A percentile compares a stretch with the other conserved stretches of the same genome.
phyloP scores from a whole-genome alignment of 2,888 invertebrate genomes.

The Lamellibrachia columna region DNA sequence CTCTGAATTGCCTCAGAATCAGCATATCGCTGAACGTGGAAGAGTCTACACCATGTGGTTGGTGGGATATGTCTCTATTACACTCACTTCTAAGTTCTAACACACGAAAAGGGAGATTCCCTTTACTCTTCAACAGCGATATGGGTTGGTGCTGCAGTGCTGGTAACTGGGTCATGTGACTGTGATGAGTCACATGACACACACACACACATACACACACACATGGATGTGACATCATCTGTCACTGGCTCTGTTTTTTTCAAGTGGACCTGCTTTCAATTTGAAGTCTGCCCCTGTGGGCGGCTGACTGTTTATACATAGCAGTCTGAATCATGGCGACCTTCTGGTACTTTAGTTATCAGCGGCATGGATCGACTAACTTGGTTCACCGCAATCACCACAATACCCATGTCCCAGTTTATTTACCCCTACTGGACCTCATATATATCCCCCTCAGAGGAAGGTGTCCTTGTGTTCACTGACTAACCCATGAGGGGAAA shows the following conservation, averaged over 20 bases:
- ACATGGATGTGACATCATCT: not conserved
- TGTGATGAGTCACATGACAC: not conserved
- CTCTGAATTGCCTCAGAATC: too few species aligned
- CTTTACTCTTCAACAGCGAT: too few species aligned
- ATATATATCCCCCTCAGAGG: not conserved
- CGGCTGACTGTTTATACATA: not conserved
- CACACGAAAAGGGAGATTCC: too few species aligned
- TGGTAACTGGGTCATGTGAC: not conserved
- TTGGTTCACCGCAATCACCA: not conserved
- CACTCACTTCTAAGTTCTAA: too few species aligned
- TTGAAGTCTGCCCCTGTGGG: not conserved
- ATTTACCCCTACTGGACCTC: not conserved
- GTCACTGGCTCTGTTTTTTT: constrained; percentile 1
- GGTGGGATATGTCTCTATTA: too few species aligned
- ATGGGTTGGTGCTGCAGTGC: not conserved
- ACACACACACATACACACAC: not conserved
- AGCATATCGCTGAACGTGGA: not conserved
- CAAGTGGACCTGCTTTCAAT: not conserved
- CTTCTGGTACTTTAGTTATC: not conserved
- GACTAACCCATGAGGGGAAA: not conserved
- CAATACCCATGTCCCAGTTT: not conserved
- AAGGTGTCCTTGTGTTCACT: not conserved
- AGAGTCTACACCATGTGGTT: too few species aligned
- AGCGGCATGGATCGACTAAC: not conserved
- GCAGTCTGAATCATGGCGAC: not conserved